phyloP scores from a whole-genome alignment of 2,113 vertebrate species.

The Gnathonemus longibarbis region DNA sequence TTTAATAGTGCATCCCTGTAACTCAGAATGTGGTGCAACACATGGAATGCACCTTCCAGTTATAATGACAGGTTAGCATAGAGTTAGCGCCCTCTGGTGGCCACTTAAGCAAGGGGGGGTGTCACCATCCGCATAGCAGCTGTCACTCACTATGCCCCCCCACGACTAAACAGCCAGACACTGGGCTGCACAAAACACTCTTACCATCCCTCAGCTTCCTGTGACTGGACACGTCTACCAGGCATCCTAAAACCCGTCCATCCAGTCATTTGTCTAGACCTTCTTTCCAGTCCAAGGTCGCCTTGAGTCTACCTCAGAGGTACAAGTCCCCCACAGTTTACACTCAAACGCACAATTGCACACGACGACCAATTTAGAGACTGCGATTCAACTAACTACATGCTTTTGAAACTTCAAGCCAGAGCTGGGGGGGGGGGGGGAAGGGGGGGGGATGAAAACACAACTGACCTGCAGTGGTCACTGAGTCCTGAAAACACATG shows the following conservation, averaged over 20 bases:
- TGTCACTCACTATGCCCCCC: background rate
- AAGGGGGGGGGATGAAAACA: background rate
- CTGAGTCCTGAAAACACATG: background rate
- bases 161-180: background rate
- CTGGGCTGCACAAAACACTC: background rate
- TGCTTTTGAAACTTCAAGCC: background rate
- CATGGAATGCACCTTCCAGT: background rate
- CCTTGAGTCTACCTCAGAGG: background rate
- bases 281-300: background rate
- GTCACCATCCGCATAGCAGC: background rate
- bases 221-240: background rate
- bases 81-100: background rate
- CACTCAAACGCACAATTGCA: background rate
- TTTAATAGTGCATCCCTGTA: background rate
- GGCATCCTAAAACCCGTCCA: background rate
- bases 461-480: background rate
- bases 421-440: background rate
- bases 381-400: background rate
- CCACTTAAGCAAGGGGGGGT: background rate
- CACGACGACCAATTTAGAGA: background rate
- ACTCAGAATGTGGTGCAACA: background rate
- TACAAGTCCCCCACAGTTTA: background rate
- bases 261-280: background rate
- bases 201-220: background rate
- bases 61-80: background rate